Conservation (phyloP, 2,113 vertebrate species). For the Symphodus melops region DNA sequence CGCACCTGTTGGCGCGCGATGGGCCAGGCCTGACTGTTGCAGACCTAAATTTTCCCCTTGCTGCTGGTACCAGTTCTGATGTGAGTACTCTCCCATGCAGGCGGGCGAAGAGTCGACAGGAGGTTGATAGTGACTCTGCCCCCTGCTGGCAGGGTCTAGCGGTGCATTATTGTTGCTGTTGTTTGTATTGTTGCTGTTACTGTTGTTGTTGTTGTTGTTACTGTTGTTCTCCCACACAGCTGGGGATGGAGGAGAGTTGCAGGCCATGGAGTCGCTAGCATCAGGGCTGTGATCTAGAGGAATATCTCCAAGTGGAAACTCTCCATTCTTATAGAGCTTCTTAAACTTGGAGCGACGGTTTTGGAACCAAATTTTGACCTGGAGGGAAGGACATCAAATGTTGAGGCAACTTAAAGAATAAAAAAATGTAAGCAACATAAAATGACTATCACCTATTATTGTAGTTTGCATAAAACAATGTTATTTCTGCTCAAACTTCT, state of each 20-base stretch:
- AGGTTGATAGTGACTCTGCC: slow-evolving; percentile 82
- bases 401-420: neutral
- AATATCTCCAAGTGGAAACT: slow-evolving; percentile 88
- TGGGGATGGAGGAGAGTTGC: slow-evolving; percentile 91
- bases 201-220: slow-evolving; percentile 15
- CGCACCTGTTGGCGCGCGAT: slow-evolving; percentile 80
- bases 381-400: slow-evolving; percentile 9
- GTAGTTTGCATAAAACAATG: neutral
- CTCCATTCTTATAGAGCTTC: slow-evolving; percentile 95
- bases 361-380: slow-evolving; percentile 98
- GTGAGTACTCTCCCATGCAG: slow-evolving; percentile 87
- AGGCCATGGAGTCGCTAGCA: slow-evolving; percentile 95
- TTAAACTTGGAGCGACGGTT: slow-evolving; percentile 97
- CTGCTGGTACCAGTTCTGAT: slow-evolving; percentile 91
- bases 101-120: slow-evolving; percentile 84
- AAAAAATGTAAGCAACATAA: neutral
- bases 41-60: slow-evolving; percentile 84
- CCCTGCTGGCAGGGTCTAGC: slow-evolving; percentile 79
- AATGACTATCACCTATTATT: neutral
- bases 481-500: neutral
- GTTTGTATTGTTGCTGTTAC: slow-evolving; percentile 50
- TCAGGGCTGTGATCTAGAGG: slow-evolving; percentile 92
- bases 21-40: slow-evolving; percentile 79
- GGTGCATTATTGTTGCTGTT: slow-evolving; percentile 28
- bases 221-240: slow-evolving; percentile 88